Evolutionary conservation across 2,797 vertebrate genomes (phyloP).

Genomic region (Megaceryle alcyon): DNA sequence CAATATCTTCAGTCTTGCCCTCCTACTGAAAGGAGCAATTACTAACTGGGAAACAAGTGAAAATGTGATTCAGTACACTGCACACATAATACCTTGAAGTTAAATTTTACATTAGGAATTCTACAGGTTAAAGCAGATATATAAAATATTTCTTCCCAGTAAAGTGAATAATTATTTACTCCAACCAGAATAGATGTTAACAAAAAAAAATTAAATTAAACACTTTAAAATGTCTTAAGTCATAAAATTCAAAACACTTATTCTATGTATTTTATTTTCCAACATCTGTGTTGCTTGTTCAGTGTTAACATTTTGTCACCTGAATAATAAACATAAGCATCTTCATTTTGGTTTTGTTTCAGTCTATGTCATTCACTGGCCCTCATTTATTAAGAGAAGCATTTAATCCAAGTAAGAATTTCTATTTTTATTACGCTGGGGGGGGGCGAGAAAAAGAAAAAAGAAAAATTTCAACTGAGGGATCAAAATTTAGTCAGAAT

Average conservation of each 20-base stretch:
- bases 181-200: neutral
- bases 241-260: neutral
- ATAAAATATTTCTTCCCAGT: neutral
- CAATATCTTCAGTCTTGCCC: slow-evolving; percentile 24
- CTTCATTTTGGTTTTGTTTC: neutral
- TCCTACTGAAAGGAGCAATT: slow-evolving; percentile 25
- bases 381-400: neutral
- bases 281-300: neutral
- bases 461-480: neutral
- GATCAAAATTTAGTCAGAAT: neutral
- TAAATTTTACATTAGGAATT: slow-evolving; percentile 1
- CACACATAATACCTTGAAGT: neutral
- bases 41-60: neutral
- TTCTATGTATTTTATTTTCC: neutral
- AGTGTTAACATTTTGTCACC: neutral
- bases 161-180: neutral
- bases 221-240: neutral
- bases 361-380: neutral
- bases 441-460: neutral
- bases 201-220: neutral
- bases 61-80: neutral
- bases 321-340: neutral
- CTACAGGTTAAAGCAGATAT: neutral
- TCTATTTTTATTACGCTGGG: neutral
- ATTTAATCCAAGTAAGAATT: neutral